phyloP scores from a whole-genome alignment of 2,888 invertebrate species.

The Sicus ferrugineus region DNA sequence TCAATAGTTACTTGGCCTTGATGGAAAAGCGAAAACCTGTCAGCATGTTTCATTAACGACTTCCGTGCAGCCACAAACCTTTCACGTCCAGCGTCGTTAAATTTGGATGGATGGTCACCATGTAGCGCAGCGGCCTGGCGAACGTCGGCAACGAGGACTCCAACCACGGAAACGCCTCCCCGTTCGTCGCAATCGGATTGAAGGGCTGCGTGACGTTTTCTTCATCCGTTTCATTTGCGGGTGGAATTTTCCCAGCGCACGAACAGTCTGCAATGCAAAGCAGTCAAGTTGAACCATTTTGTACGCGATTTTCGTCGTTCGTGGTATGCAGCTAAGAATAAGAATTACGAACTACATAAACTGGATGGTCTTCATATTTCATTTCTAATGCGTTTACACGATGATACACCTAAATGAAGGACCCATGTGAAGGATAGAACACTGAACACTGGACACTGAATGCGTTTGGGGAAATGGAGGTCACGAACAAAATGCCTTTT shows the following conservation, averaged over 20 bases:
- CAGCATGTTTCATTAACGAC: background rate
- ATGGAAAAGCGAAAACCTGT: slow-evolving; percentile 39
- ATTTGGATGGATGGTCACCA: slow-evolving; percentile 91
- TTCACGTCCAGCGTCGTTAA: slow-evolving; percentile 87
- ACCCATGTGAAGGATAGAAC: background rate
- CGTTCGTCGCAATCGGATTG: slow-evolving; percentile 77
- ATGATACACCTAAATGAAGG: slow-evolving; percentile 21
- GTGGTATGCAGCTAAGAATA: too few relatives aligned
- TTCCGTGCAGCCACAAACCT: slow-evolving; percentile 69
- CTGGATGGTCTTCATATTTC: background rate
- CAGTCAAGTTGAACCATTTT: too few relatives aligned
- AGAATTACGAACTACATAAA: too few relatives aligned
- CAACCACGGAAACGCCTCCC: slow-evolving; percentile 80
- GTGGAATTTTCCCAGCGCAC: slow-evolving; percentile 73
- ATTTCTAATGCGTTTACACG: slow-evolving; percentile 2
- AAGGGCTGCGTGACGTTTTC: slow-evolving; percentile 71
- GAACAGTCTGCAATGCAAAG: slow-evolving; percentile 71
- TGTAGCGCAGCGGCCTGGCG: slow-evolving; percentile 83
- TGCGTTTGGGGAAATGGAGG: background rate
- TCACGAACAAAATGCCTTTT: background rate
- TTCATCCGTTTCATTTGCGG: slow-evolving; percentile 70
- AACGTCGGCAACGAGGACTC: slow-evolving; percentile 79
- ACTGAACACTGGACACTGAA: background rate
- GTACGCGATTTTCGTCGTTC: too few relatives aligned
- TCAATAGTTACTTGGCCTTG: slow-evolving; percentile 87